Base-by-base conservation (phyloP, 2,797 vertebrate genomes). In the Harpagifer antarcticus region DNA sequence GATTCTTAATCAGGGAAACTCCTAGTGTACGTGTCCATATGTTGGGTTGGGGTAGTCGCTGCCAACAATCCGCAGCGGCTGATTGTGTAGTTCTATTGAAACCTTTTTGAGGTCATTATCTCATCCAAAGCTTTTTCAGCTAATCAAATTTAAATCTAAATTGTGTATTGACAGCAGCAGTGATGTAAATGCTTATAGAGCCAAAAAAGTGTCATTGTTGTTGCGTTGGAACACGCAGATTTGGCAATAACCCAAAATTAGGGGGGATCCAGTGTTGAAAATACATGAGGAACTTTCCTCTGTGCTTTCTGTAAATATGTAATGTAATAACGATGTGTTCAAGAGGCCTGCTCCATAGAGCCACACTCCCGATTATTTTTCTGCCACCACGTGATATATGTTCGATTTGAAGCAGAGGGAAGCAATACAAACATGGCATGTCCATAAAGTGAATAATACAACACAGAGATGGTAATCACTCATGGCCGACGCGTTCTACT, bases 281-380 rank as follows among this genome's bases (percentile, higher is more conserved):
- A 72, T 77, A 77, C 52, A 57, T 9, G 64, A 59, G 52, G 45
- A 69, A 52, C 50, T 20, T 33, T 53, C 20, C 40, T 54, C 14
- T 40, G 23, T 13, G 27, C 27, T 43, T 20, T 19, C 17, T 20
- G 6, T 43, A 40, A 42, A 56, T 43, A 54, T 31, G n/a, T n/a
- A 9, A 45, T 17, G 27, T 31, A 17, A 48, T n/a, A 27, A 52
- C 5, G 5, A 58, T 37, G 16, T 5, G 53, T 40, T 19, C 14
- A 55, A 20, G 17, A 66, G 19, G 20, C 43, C 15, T 37, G 50
- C 45, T 45, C 3, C 43, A 12, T 19, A 20, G 8, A 54, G 45
- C 12, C 4, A 23, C 4, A n/a, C 33, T 40, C 3, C 0, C 3
- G 1, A 27, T 9, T 11, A 19, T 6, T 17, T 73, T 23, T 53